Conservation (phyloP, 2,797 vertebrate species). For the Oceanodroma leucorhoa region DNA sequence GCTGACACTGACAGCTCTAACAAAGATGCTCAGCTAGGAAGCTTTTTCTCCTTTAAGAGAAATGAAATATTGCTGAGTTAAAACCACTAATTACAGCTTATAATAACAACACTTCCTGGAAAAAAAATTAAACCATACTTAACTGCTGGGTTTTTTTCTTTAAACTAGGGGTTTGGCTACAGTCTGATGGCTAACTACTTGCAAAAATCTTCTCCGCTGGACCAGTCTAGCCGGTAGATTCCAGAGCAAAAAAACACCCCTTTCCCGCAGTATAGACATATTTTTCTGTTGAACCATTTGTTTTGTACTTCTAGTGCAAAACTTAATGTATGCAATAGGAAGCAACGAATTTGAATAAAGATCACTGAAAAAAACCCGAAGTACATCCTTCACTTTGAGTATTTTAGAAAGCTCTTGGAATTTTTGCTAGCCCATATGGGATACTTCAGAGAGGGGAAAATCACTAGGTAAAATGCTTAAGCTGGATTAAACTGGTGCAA, state of each 20-base stretch:
- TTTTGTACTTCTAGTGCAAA: neutral
- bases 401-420: neutral
- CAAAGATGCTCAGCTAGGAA: conserved; percentile 58
- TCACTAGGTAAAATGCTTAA: neutral
- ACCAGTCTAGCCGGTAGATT: conserved; percentile 11
- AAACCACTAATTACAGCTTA: conserved; percentile 71
- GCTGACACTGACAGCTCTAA: conserved; percentile 41
- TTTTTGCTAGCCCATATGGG: neutral
- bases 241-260: neutral
- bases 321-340: neutral
- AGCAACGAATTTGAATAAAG: neutral
- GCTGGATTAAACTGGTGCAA: neutral
- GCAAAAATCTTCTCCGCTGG: conserved; percentile 25
- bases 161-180: conserved; percentile 42
- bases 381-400: neutral
- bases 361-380: neutral
- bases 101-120: conserved; percentile 58
- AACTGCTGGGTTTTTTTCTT: conserved; percentile 19
- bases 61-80: conserved; percentile 47
- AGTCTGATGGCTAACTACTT: conserved; percentile 13
- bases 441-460: neutral
- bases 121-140: conserved; percentile 58
- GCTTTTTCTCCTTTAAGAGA: conserved; percentile 24
- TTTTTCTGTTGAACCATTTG: neutral
- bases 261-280: neutral